These are phyloP conservation scores for Drosophila ercepeae DNA, from an alignment of 1,140 invertebrate genomes.

Conservation along the genomic window DNA sequence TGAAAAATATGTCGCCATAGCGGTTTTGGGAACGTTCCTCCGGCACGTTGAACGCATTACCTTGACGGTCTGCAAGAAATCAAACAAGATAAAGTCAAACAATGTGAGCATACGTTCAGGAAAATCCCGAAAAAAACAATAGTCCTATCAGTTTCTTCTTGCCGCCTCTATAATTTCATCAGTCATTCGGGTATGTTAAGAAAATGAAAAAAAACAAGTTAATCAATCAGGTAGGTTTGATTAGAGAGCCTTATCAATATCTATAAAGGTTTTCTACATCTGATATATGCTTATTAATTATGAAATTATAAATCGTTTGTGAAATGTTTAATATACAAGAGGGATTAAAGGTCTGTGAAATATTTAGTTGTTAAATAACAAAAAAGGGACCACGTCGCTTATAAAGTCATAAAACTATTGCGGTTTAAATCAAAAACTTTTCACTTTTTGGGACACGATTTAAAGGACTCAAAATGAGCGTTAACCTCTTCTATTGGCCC, in stretches of 20 bases:
- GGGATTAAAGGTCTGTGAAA: background rate
- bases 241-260: background rate
- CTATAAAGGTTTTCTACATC: background rate
- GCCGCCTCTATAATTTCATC: background rate
- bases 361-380: background rate
- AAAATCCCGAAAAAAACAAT: background rate
- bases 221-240: background rate
- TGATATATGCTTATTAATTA: background rate
- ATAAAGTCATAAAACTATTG: background rate
- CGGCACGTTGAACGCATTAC: conserved; percentile 50
- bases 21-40: conserved; percentile 54
- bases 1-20: conserved; percentile 72
- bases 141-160: background rate
- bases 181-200: background rate
- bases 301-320: background rate
- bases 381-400: background rate
- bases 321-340: too few relatives aligned
- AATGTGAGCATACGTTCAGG: background rate
- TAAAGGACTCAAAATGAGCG: background rate
- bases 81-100: background rate
- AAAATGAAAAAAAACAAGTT: background rate
- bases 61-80: conserved; percentile 74
- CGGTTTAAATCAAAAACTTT: background rate
- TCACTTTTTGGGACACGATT: background rate
- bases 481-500: conserved; percentile 3